Base-by-base conservation (phyloP, 2,888 invertebrate species). In the Drymonia ruficornis region DNA sequence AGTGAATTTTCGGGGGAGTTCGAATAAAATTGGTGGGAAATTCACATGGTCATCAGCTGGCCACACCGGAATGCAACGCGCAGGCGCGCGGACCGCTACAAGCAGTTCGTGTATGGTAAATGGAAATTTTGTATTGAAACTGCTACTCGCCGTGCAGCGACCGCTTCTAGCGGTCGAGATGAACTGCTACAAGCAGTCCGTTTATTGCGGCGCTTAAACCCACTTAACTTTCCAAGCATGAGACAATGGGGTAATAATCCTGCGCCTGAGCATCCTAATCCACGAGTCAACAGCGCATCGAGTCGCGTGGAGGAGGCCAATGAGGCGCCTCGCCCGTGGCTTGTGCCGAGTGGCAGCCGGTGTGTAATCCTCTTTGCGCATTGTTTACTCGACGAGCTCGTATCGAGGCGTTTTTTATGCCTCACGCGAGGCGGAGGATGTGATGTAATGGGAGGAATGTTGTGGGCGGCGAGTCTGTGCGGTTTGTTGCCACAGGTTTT, bases 361-460 rank as follows among this genome's bases (percentile, higher is more conserved):
- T 55, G 63, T 63, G 70, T 63, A 65, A 71, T 71, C 74, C 63
- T 68, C 65, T 63, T 59, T 51, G 58, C 31, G 53, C 50, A 63
- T 56, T 63, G 61, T 63, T 56, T 61, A 64, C 67, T 55, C 58
- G 65, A 65, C 51, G 12, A 16, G 52, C 59, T 50, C 53, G 53
- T 42, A 61, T 67, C 61, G 56, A 56, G 15, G 40, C 48, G 52
- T 50, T 63, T 60, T 58, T 67, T 63, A 53, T 55, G 50, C 31
- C 19, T 38, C 47, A 31, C 31, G 38, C 31, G 46, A 49, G 40
- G 34, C 50, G 8, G 49, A 45, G 49, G 46, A 52, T 45, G 51
- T 15, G 38, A 34, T 59, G 15, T 8, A 15, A 40, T 40, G 40
- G 40, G 40, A 40, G 40, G 40, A 40, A 40, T 40, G 43, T 12